A percentile compares a stretch with the other conserved stretches of the same genome.
These are phyloP conservation scores for Cottoperca gobio DNA, from an alignment of 2,797 vertebrate genomes.

Conservation along the genomic window DNA sequence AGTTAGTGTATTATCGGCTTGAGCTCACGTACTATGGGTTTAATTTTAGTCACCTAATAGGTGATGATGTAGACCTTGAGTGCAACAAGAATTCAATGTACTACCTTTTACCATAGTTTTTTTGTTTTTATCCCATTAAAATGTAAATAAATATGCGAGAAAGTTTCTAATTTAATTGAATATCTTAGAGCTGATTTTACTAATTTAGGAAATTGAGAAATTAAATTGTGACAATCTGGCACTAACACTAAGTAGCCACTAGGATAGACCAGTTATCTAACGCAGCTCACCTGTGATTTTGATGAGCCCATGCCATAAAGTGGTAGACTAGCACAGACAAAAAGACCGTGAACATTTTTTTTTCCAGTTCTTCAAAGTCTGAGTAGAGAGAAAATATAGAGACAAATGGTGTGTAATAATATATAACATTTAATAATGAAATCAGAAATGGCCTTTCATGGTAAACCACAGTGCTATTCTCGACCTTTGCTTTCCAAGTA, in stretches of 20 bases:
- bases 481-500: constrained; percentile 1
- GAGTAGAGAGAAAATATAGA: not conserved
- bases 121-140: too few relatives aligned
- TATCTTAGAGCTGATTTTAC: not conserved
- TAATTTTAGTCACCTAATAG: not conserved
- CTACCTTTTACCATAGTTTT: too few relatives aligned
- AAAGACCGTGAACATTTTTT: not conserved
- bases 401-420: not conserved
- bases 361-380: not conserved
- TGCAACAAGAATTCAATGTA: too few relatives aligned
- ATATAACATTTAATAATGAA: not conserved
- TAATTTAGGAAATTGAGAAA: not conserved
- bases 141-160: too few relatives aligned
- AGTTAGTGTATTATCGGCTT: not conserved
- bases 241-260: not conserved
- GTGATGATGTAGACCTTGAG: not conserved
- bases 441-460: not conserved
- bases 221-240: not conserved
- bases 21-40: not conserved
- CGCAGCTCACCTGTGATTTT: constrained; percentile 5
- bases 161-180: not conserved
- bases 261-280: too few relatives aligned
- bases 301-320: constrained; percentile 34
- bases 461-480: not conserved
- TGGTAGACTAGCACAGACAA: not conserved